phyloP scores from a whole-genome alignment of 1,140 invertebrate genomes.

The Oncopeltus fasciatus region DNA sequence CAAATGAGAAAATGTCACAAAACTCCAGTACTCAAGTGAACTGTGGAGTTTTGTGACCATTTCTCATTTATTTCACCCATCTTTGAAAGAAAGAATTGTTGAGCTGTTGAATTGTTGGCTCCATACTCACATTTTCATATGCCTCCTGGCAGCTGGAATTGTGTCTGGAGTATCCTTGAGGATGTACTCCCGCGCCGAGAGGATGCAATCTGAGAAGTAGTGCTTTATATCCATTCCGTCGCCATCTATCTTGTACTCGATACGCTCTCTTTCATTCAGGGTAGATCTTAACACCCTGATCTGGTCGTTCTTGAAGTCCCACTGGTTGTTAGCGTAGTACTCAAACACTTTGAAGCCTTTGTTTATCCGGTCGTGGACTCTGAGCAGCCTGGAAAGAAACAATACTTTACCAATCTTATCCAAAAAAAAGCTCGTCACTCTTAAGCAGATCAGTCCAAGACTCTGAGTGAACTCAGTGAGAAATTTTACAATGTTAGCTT shows the following conservation, averaged over 20 bases:
- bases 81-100: too few relatives aligned
- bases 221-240: constrained; percentile 51
- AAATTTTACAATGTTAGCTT: too few relatives aligned
- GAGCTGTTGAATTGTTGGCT: too few relatives aligned
- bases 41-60: too few relatives aligned
- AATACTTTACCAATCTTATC: too few relatives aligned
- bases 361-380: constrained; percentile 56
- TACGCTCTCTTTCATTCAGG: constrained; percentile 46
- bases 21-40: too few relatives aligned
- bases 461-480: too few relatives aligned
- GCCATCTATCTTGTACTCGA: constrained; percentile 52
- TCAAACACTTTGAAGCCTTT: constrained; percentile 76
- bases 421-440: too few relatives aligned
- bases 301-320: constrained; percentile 60
- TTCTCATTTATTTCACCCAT: too few relatives aligned
- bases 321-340: constrained; percentile 72
- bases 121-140: constrained; percentile 47
- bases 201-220: constrained; percentile 59
- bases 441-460: too few relatives aligned
- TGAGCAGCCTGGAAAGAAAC: constrained; percentile 40
- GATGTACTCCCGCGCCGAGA: constrained; percentile 56
- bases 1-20: too few relatives aligned
- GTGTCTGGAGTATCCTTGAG: constrained; percentile 71
- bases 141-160: constrained; percentile 58
- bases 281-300: constrained; percentile 38